Evolutionary conservation across 2,113 vertebrate genomes (phyloP).

Genomic region (Cygnus buccinator): DNA sequence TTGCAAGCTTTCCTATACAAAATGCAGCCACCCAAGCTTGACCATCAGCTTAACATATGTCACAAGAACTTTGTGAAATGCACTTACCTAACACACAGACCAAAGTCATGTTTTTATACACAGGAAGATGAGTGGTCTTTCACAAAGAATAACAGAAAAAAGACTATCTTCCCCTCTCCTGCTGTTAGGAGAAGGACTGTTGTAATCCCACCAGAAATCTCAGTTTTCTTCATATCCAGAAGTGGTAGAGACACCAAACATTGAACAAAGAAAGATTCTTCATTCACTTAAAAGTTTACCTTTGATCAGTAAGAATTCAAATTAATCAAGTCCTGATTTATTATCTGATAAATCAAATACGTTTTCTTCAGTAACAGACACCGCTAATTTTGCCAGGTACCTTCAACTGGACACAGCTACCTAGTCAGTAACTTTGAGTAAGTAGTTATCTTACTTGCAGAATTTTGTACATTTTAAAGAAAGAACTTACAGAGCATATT

Average conservation of each 20-base stretch:
- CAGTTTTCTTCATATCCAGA: background rate
- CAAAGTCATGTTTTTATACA: background rate
- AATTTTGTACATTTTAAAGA: background rate
- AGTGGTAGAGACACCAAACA: background rate
- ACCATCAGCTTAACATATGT: background rate
- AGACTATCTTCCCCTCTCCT: background rate
- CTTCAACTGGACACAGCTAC: background rate
- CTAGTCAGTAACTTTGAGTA: background rate
- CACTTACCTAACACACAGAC: background rate
- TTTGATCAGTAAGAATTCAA: background rate
- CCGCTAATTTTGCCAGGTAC: background rate
- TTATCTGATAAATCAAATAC: background rate
- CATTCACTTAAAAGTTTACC: background rate
- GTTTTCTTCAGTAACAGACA: background rate
- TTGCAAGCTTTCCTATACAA: background rate
- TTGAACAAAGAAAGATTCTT: background rate
- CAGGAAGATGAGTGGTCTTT: background rate
- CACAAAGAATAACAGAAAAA: background rate
- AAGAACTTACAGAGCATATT: background rate
- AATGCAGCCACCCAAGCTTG: background rate
- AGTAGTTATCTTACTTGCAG: background rate
- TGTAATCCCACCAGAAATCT: background rate
- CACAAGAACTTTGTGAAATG: background rate
- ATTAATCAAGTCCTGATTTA: background rate
- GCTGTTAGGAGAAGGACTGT: background rate